phyloP scores from a whole-genome alignment of 2,113 vertebrate genomes.

The Pavo muticus region DNA sequence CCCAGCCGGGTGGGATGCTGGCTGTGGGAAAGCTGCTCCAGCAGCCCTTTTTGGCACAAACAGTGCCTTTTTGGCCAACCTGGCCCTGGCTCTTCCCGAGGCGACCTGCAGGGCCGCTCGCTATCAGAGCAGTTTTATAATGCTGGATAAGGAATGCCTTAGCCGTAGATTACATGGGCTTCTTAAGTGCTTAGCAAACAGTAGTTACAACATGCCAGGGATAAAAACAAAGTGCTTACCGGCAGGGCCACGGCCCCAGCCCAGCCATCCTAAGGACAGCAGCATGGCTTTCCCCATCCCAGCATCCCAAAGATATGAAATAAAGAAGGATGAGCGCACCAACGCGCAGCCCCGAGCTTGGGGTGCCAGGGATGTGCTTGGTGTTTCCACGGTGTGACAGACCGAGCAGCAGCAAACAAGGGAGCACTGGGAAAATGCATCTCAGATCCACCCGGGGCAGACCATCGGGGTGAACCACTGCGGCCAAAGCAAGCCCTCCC shows the following conservation, averaged over 20 bases:
- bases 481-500: too few species aligned
- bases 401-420: background rate
- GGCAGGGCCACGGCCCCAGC: background rate
- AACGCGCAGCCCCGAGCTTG: background rate
- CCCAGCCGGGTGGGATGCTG: background rate
- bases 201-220: slow-evolving; percentile 45
- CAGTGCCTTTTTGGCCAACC: background rate
- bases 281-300: background rate
- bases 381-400: background rate
- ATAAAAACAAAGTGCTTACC: slow-evolving; percentile 12
- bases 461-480: too few species aligned
- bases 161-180: slow-evolving; percentile 54
- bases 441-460: background rate
- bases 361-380: background rate
- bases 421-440: background rate
- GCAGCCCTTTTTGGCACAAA: background rate
- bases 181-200: slow-evolving; percentile 72
- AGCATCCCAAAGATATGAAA: background rate
- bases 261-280: background rate
- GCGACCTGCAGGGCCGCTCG: background rate
- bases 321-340: background rate
- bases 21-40: background rate
- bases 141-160: slow-evolving; percentile 56
- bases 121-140: background rate
- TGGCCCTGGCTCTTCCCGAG: rapidly evolving